Evolutionary conservation across 1,140 invertebrate genomes (phyloP).

Genomic region (Cotesia chilonis): DNA sequence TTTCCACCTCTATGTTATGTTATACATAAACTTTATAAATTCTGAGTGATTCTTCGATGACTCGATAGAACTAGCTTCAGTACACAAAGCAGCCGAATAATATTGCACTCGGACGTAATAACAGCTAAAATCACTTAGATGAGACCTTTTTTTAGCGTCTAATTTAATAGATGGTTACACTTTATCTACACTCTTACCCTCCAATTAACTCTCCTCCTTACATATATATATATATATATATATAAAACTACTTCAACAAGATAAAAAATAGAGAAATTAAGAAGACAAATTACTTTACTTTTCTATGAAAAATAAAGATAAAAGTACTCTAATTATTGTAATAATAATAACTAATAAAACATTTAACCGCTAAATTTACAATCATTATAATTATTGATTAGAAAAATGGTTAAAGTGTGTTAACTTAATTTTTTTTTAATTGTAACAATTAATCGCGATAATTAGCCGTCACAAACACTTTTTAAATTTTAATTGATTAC

Average conservation of each 20-base stretch:
- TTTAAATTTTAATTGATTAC: too few relatives aligned
- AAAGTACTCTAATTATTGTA: too few relatives aligned
- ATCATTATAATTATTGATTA: constrained; percentile 27
- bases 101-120: constrained; percentile 51
- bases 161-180: constrained; percentile 26
- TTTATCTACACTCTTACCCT: constrained; percentile 22
- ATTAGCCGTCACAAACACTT: too few relatives aligned
- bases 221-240: constrained; percentile 23
- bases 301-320: background rate
- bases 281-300: background rate
- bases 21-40: background rate
- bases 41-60: background rate
- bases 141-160: constrained; percentile 26
- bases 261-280: constrained; percentile 10
- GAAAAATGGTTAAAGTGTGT: constrained; percentile 33
- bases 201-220: constrained; percentile 6
- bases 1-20: too few relatives aligned
- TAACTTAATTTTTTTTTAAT: too few relatives aligned
- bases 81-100: constrained; percentile 32
- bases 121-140: constrained; percentile 28
- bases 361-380: constrained; percentile 1
- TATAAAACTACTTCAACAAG: constrained; percentile 39
- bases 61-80: background rate
- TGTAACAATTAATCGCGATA: too few relatives aligned
- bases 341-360: background rate